Evolutionary conservation across 2,888 invertebrate genomes (phyloP), one percentile per base, ranked within the genome.

Genomic region (Cistogaster globosa): DNA sequence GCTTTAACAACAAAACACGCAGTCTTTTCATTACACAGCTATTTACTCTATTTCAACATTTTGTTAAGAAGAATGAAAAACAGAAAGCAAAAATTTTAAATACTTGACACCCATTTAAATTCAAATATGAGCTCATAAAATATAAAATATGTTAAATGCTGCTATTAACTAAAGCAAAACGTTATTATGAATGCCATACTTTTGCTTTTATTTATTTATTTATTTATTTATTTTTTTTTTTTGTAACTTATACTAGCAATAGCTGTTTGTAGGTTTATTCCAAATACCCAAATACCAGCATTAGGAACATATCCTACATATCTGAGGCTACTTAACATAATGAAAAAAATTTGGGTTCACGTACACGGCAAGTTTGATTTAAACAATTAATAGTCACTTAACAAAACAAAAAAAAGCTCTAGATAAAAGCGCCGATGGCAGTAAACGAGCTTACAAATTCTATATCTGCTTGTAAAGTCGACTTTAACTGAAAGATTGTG

Each of bases 51-150:
- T 16, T 60, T 53, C 20, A 60, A 74, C 18, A 53, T 51, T 36
- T 9, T 53, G 18, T 58, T 67, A 26, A 18, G 57, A 12, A 36
- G 75, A 69, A 45, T 62, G 26, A 51, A 20, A 9, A 7, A 1
- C 12, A 45, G 12, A 57, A 53, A 38, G 22, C 14, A 69, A 22
- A 32, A 26, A 72, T 48, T 32, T 48, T 51, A 63, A 67, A 60
- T 60, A 68, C 67, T 60, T 53, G 32, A 32, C 67, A 67, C 53
- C 60, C 55, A 67, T 81, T 68, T 53, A 74, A 74, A 16, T 8
- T 51, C 5, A 51, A 65, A 79, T 26, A 26, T 26, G 60, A 65
- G 68, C 65, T 75, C 22, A 63, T 75, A 75, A 79, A 75, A 65
- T 32, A 74, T n/a, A 68, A 68, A 38, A 53, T 45, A 32, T 32